phyloP scores from a whole-genome alignment of 2,113 vertebrate species.

The Erinaceus europaeus region DNA sequence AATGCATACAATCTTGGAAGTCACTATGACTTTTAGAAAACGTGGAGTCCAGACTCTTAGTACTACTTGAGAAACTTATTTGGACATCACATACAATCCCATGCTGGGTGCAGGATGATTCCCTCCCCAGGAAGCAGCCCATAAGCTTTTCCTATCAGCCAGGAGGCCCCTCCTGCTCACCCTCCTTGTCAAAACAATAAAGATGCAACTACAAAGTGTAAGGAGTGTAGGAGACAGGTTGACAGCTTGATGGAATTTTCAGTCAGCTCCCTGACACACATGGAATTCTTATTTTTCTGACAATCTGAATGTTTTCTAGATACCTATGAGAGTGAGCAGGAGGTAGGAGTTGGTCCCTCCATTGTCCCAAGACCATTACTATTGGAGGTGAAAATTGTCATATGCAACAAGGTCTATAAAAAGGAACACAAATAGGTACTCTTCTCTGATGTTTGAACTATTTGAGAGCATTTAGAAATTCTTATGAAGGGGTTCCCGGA shows the following conservation, averaged over 20 bases:
- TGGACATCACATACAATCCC: background rate
- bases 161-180: background rate
- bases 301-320: background rate
- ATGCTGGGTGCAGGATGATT: background rate
- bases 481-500: too few species aligned
- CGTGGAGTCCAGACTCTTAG: background rate
- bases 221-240: background rate
- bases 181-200: background rate
- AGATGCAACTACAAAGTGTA: background rate
- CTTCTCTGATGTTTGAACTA: background rate
- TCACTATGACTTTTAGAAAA: background rate
- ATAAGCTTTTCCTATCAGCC: too few species aligned
- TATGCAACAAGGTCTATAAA: background rate
- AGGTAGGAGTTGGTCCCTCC: background rate
- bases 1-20: background rate
- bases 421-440: too few species aligned
- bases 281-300: background rate
- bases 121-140: too few species aligned
- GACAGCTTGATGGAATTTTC: too few species aligned
- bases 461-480: background rate
- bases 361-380: background rate
- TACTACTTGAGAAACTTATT: background rate
- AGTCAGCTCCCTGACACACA: background rate
- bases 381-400: background rate
- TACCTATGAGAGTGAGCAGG: background rate